Evolutionary conservation across 2,888 invertebrate species (phyloP).

Genomic region (Hartigia nigra): DNA sequence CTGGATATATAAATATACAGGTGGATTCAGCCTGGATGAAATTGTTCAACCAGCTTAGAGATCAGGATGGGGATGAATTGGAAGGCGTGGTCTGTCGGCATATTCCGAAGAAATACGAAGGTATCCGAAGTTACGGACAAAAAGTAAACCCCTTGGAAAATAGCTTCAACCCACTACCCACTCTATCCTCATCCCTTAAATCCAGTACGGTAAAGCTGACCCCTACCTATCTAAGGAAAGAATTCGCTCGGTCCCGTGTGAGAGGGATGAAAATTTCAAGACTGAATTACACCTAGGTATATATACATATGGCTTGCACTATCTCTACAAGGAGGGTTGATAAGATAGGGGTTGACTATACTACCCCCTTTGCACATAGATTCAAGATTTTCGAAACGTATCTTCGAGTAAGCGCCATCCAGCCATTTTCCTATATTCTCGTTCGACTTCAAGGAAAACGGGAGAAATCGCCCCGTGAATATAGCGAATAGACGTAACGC

Average conservation of each 20-base stretch:
- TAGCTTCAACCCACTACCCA: background rate
- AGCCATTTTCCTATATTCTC: no score
- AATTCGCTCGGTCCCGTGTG: background rate
- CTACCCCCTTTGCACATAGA: no score
- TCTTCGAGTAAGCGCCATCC: no score
- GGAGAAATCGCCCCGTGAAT: no score
- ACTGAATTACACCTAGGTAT: background rate
- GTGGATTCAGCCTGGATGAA: slow-evolving; percentile 12
- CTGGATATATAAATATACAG: slow-evolving; percentile 18
- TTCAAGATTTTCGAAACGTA: no score
- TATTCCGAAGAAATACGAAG: slow-evolving; percentile 26
- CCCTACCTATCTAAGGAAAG: background rate
- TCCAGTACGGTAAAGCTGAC: background rate
- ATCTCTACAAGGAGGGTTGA: no score
- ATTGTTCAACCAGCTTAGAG: slow-evolving; percentile 31
- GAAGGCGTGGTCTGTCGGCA: slow-evolving; percentile 27
- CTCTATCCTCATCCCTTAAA: background rate
- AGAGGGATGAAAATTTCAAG: background rate
- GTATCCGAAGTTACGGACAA: background rate
- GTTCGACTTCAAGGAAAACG: no score
- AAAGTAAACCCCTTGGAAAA: background rate
- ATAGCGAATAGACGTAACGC: no score
- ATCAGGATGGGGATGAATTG: slow-evolving; percentile 28
- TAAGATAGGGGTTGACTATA: no score
- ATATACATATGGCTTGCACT: no score